Evolutionary conservation across 2,888 invertebrate genomes (phyloP).

Genomic region (Netelia virgata): DNA sequence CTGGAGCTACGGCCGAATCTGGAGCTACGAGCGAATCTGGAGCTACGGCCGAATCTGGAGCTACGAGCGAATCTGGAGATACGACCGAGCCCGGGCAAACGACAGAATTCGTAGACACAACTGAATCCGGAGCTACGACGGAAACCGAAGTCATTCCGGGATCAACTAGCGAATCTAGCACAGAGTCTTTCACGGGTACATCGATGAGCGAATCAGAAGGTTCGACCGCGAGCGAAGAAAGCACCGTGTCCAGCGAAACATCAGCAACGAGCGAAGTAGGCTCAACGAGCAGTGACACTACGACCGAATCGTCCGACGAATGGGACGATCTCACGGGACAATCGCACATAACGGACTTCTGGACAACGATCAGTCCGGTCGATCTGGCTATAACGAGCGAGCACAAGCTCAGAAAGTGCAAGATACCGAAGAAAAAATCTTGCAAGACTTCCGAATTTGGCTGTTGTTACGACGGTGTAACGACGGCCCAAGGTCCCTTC

Average conservation of each 20-base stretch:
- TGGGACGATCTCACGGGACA: slow-evolving; percentile 76
- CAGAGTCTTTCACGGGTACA: slow-evolving; percentile 69
- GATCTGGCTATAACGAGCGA: slow-evolving; percentile 86
- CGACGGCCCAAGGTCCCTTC: slow-evolving; percentile 93
- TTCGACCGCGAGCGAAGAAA: slow-evolving; percentile 76
- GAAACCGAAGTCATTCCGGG: slow-evolving; percentile 64
- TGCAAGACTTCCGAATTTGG: slow-evolving; percentile 90
- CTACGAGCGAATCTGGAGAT: slow-evolving; percentile 65
- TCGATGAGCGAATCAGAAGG: slow-evolving; percentile 68
- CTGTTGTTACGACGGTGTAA: slow-evolving; percentile 94
- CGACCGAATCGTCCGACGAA: slow-evolving; percentile 70
- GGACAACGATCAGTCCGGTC: slow-evolving; percentile 86
- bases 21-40: slow-evolving; percentile 69
- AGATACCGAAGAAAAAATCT: slow-evolving; percentile 86
- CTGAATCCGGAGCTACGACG: slow-evolving; percentile 68
- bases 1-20: slow-evolving; percentile 74
- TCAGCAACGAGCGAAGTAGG: slow-evolving; percentile 71
- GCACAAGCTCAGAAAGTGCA: slow-evolving; percentile 86
- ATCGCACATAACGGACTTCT: slow-evolving; percentile 83
- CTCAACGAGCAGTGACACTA: slow-evolving; percentile 62
- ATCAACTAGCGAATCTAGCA: slow-evolving; percentile 70
- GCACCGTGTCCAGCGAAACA: slow-evolving; percentile 78
- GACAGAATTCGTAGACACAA: slow-evolving; percentile 67
- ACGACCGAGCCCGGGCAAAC: slow-evolving; percentile 73
- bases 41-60: slow-evolving; percentile 70